phyloP scores from a whole-genome alignment of 2,113 vertebrate species.

The Leptosomus discolor region DNA sequence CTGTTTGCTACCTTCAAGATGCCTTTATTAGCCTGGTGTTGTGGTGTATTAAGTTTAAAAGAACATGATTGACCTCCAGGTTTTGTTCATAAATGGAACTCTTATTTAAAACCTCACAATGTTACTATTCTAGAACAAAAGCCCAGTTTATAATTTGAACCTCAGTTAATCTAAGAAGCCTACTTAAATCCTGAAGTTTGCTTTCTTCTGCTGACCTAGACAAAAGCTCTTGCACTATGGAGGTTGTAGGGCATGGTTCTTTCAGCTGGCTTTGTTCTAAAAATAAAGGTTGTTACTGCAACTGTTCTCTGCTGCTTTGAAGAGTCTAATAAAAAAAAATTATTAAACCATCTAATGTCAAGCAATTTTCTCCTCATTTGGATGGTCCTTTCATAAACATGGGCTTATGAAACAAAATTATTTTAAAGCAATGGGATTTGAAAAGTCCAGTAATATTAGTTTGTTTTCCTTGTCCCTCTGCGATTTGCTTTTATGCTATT shows the following conservation, averaged over 20 bases:
- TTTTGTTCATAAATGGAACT: neutral
- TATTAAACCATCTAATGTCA: neutral
- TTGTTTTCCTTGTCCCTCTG: neutral
- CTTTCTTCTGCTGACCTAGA: neutral
- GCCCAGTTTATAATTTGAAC: neutral
- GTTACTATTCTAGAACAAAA: neutral
- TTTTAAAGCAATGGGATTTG: neutral
- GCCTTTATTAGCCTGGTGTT: neutral
- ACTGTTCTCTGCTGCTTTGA: neutral
- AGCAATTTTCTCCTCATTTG: neutral
- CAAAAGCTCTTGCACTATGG: neutral
- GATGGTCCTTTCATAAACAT: neutral
- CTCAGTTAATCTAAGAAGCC: neutral
- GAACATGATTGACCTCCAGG: neutral
- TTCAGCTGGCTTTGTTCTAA: too few species aligned
- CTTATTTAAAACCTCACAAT: neutral
- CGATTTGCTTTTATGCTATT: neutral
- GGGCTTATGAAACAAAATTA: neutral
- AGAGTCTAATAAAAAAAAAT: neutral
- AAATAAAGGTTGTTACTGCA: neutral
- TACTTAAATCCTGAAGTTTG: neutral
- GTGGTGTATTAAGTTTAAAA: neutral
- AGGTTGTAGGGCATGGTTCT: neutral
- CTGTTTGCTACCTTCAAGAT: neutral
- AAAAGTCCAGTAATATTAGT: neutral